Evolutionary conservation across 2,797 vertebrate species (phyloP).

Genomic region (Oophaga sylvatica): DNA sequence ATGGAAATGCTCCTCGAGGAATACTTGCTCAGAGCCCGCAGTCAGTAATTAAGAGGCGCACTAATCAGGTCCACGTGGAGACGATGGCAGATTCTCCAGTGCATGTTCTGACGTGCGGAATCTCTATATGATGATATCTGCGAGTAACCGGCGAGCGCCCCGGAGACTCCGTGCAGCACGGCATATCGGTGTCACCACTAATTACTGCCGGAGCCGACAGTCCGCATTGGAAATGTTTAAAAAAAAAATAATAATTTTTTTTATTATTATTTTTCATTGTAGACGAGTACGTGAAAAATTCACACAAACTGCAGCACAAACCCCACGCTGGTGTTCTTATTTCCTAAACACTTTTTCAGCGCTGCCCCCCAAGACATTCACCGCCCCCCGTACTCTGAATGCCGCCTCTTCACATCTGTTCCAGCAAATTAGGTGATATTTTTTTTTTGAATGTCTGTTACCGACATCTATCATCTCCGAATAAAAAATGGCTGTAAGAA

Average conservation of each 20-base stretch:
- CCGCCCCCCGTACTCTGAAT: not conserved
- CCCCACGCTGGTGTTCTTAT: not conserved
- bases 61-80: conserved; percentile 22
- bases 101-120: conserved; percentile 32
- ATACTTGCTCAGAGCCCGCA: conserved; percentile 14
- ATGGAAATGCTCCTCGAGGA: conserved; percentile 14
- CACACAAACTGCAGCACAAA: not conserved
- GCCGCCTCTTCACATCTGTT: conserved; percentile 20
- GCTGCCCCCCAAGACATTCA: conserved; percentile 1
- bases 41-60: conserved; percentile 28
- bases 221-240: not conserved
- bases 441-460: not conserved
- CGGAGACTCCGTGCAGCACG: not conserved
- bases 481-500: too few species aligned
- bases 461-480: not conserved
- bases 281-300: conserved; percentile 20
- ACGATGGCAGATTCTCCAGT: conserved; percentile 30
- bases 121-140: conserved; percentile 7
- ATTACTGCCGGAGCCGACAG: conserved; percentile 10
- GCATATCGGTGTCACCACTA: not conserved
- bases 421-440: not conserved
- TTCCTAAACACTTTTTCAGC: not conserved
- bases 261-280: not conserved
- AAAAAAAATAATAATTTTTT: too few species aligned
- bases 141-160: conserved; percentile 15